phyloP scores from a whole-genome alignment of 2,797 vertebrate genomes.

The Sebastes nivosus region DNA sequence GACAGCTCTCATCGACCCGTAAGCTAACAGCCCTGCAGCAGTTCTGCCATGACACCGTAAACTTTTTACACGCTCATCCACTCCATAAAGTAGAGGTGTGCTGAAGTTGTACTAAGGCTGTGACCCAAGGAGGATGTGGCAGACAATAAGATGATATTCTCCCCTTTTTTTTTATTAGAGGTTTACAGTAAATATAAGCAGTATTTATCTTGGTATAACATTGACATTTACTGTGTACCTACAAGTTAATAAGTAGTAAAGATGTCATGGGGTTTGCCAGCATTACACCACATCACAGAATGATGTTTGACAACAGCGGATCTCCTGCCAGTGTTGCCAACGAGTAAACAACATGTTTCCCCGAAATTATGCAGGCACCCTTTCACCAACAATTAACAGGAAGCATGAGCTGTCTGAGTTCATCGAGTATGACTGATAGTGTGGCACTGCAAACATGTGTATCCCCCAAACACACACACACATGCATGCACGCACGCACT shows the following conservation, averaged over 20 bases:
- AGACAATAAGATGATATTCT: not conserved
- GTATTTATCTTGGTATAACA: not conserved
- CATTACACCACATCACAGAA: slow-evolving; percentile 7
- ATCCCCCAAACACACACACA: not conserved
- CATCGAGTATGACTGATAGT: not conserved
- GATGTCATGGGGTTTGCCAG: slow-evolving; percentile 11
- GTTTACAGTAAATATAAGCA: not conserved
- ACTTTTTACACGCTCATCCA: slow-evolving; percentile 38
- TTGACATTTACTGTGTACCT: not conserved
- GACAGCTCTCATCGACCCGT: slow-evolving; percentile 47
- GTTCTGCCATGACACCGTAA: slow-evolving; percentile 37
- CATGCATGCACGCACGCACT: not conserved
- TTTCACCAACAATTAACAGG: not conserved
- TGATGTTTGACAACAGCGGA: slow-evolving; percentile 4
- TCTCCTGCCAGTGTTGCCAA: not conserved
- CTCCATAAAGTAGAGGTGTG: slow-evolving; percentile 47
- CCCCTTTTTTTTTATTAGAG: not conserved
- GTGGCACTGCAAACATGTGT: not conserved
- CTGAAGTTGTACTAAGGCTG: slow-evolving; percentile 1
- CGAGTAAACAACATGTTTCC: slow-evolving; percentile 6
- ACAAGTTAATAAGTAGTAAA: slow-evolving; percentile 38
- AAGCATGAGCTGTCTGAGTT: not conserved
- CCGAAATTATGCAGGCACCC: not conserved
- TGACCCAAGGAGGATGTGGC: not conserved
- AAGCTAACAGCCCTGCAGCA: slow-evolving; percentile 44